These are phyloP conservation scores for Trachelipus rathkii DNA, from an alignment of 1,140 invertebrate species.

Conservation along the genomic window DNA sequence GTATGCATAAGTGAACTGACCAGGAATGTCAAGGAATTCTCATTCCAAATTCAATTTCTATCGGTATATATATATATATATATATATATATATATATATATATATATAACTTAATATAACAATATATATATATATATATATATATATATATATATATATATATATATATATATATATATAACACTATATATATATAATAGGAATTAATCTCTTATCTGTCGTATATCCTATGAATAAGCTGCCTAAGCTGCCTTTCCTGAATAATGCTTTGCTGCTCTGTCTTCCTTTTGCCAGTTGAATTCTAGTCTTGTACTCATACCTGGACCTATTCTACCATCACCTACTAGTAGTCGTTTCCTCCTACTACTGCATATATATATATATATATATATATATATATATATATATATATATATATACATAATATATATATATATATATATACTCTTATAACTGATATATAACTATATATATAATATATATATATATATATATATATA, in stretches of 20 bases:
- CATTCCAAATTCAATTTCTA: too few species aligned
- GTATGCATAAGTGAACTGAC: too few species aligned
- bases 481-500: conserved; percentile 17
- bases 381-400: conserved; percentile 15
- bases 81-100: too few species aligned
- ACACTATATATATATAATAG: too few species aligned
- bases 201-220: conserved; percentile 25
- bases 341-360: conserved; percentile 52
- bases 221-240: conserved; percentile 73
- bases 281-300: conserved; percentile 91
- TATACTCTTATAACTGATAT: conserved; percentile 21
- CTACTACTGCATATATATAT: conserved; percentile 48
- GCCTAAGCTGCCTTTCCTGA: conserved; percentile 84
- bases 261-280: conserved; percentile 84
- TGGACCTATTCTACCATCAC: conserved; percentile 68
- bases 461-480: conserved; percentile 19
- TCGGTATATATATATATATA: too few species aligned
- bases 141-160: too few species aligned
- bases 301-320: conserved; percentile 84
- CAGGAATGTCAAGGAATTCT: too few species aligned
- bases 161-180: too few species aligned
- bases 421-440: conserved; percentile 20
- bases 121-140: too few species aligned
- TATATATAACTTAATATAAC: too few species aligned
- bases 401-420: conserved; percentile 5